Evolutionary conservation across 2,797 vertebrate genomes (phyloP).

Genomic region (Helicolenus hilgendorfi): DNA sequence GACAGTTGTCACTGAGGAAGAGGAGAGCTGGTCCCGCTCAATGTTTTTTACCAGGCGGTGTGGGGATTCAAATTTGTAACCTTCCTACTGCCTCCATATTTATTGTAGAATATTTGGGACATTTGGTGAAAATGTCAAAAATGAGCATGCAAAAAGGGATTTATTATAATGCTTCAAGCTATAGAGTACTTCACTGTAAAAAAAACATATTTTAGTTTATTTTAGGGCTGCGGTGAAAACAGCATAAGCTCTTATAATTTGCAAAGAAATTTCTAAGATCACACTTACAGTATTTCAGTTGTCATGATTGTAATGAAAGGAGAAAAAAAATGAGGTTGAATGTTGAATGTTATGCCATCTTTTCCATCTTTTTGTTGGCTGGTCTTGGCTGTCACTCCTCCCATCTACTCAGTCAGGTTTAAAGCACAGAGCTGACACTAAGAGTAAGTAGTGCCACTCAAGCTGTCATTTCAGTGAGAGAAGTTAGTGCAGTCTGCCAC

Average conservation of each 20-base stretch:
- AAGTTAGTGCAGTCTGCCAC: background rate
- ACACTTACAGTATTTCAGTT: background rate
- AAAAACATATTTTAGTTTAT: background rate
- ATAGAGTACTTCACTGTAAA: background rate
- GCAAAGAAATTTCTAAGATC: background rate
- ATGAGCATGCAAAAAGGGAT: background rate
- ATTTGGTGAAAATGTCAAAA: background rate
- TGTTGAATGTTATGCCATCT: background rate
- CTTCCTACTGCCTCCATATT: background rate
- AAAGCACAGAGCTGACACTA: background rate
- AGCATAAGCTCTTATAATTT: background rate
- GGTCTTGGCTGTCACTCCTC: background rate
- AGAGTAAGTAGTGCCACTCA: background rate
- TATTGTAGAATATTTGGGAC: background rate
- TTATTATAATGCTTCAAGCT: background rate
- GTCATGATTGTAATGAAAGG: background rate
- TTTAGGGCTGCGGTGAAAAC: background rate
- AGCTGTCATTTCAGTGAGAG: background rate
- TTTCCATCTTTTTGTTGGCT: background rate
- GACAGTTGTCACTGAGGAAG: conserved; percentile 31
- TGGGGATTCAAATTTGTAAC: conserved; percentile 3
- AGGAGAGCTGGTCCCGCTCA: background rate
- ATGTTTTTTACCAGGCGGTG: background rate
- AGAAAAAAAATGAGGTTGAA: background rate
- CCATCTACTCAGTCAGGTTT: background rate